A percentile compares a stretch with the other conserved stretches of the same genome.
phyloP scores from a whole-genome alignment of 2,797 vertebrate genomes.

The Iguana delicatissima region DNA sequence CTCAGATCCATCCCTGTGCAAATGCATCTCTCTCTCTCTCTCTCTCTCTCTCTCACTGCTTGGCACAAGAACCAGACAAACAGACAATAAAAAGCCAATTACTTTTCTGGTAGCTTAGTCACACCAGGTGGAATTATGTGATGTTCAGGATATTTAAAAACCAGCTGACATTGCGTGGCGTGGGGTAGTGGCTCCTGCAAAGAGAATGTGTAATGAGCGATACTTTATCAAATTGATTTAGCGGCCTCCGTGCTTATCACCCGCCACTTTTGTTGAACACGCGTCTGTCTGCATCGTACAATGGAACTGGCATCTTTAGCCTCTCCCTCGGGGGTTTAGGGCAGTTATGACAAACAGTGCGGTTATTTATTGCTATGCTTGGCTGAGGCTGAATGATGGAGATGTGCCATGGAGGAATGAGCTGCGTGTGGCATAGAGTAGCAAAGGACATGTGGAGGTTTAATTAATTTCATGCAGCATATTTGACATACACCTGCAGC shows the following conservation, averaged over 20 bases:
- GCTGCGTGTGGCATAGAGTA: not conserved
- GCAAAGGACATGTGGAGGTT: not conserved
- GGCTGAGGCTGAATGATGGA: not conserved
- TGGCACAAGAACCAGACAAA: slow-evolving; percentile 6
- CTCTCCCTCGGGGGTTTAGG: not conserved
- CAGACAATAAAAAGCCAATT: not conserved
- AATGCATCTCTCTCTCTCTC: not conserved
- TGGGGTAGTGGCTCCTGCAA: slow-evolving; percentile 4
- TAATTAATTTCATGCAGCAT: not conserved
- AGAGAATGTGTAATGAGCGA: slow-evolving; percentile 31
- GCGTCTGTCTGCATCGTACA: not conserved
- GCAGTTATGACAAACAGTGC: not conserved
- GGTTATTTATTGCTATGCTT: slow-evolving; percentile 49
- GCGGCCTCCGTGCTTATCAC: slow-evolving; percentile 24
- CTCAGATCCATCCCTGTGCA: no score
- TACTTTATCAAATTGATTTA: slow-evolving; percentile 59
- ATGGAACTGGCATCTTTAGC: slow-evolving; percentile 16
- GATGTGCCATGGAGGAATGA: not conserved
- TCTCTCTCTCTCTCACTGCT: not conserved
- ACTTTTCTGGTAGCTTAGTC: not conserved
- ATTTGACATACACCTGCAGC: not conserved
- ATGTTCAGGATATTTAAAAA: slow-evolving; percentile 17
- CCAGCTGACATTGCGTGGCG: not conserved
- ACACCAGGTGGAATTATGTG: slow-evolving; percentile 13
- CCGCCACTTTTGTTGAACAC: slow-evolving; percentile 10